phyloP scores from a whole-genome alignment of 2,888 invertebrate genomes.

The Synanthedon tipuliformis region DNA sequence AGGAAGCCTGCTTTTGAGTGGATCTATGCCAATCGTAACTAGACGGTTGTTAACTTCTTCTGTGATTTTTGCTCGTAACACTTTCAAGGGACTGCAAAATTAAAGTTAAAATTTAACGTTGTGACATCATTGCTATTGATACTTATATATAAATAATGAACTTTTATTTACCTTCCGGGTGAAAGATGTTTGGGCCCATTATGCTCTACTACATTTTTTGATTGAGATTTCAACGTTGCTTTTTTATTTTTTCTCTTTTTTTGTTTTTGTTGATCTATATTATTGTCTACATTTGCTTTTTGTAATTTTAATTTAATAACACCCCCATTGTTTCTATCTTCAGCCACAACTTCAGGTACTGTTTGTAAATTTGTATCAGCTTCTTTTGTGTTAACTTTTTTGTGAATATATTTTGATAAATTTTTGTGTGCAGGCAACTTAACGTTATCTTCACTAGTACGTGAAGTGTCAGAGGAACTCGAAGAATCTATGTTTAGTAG shows the following conservation, averaged over 20 bases:
- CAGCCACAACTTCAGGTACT: background rate
- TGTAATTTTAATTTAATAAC: background rate
- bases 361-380: background rate
- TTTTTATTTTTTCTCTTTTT: conserved; percentile 10
- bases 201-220: conserved; percentile 2
- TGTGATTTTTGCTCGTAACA: conserved; percentile 53
- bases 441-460: conserved; percentile 16
- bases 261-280: conserved; percentile 1
- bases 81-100: conserved; percentile 39
- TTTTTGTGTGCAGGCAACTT: background rate
- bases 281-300: conserved; percentile 8
- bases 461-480: conserved; percentile 42
- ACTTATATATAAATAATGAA: too few species aligned
- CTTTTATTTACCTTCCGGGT: background rate
- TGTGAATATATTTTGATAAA: background rate
- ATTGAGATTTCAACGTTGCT: conserved; percentile 8
- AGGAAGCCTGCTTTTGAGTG: conserved; percentile 71
- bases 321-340: background rate
- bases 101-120: too few species aligned
- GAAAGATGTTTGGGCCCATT: conserved; percentile 8
- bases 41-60: conserved; percentile 68
- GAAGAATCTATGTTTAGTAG: conserved; percentile 41
- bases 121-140: too few species aligned
- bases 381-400: background rate
- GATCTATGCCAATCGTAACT: conserved; percentile 72